Conservation (phyloP, 2,888 invertebrate genomes). For the Fissipunctia ypsillon region DNA sequence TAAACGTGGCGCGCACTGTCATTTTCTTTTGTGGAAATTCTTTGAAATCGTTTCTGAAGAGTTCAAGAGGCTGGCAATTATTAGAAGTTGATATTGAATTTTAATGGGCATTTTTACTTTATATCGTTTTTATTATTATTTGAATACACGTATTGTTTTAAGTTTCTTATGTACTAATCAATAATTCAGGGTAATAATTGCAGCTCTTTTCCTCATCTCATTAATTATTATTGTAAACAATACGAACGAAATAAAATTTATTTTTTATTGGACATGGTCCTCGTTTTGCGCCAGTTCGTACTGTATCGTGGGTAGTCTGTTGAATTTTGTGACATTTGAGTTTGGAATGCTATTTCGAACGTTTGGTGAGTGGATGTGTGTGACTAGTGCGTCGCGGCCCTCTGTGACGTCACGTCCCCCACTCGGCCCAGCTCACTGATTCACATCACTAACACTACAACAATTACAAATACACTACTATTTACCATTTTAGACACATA, state of each 20-base stretch:
- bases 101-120: not conserved
- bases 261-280: slow-evolving; percentile 17
- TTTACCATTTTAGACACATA: slow-evolving; percentile 89
- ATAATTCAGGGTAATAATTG: slow-evolving; percentile 23
- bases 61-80: slow-evolving; percentile 39
- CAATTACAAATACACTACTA: slow-evolving; percentile 90
- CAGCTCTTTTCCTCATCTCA: slow-evolving; percentile 29
- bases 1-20: slow-evolving; percentile 89
- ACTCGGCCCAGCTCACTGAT: slow-evolving; percentile 78
- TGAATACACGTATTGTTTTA: slow-evolving; percentile 2
- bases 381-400: slow-evolving; percentile 88
- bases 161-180: not conserved
- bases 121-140: not conserved
- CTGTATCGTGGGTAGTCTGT: slow-evolving; percentile 51
- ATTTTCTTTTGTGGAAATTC: slow-evolving; percentile 48
- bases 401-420: slow-evolving; percentile 74
- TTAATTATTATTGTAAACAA: slow-evolving; percentile 21
- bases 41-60: slow-evolving; percentile 27
- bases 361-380: slow-evolving; percentile 70
- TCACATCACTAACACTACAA: slow-evolving; percentile 89
- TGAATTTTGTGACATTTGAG: slow-evolving; percentile 49
- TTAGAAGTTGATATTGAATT: slow-evolving; percentile 3
- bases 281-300: slow-evolving; percentile 57
- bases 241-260: slow-evolving; percentile 37
- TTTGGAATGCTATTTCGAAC: slow-evolving; percentile 47